phyloP scores from a whole-genome alignment of 2,113 vertebrate species.

The Siphamia tubifer region DNA sequence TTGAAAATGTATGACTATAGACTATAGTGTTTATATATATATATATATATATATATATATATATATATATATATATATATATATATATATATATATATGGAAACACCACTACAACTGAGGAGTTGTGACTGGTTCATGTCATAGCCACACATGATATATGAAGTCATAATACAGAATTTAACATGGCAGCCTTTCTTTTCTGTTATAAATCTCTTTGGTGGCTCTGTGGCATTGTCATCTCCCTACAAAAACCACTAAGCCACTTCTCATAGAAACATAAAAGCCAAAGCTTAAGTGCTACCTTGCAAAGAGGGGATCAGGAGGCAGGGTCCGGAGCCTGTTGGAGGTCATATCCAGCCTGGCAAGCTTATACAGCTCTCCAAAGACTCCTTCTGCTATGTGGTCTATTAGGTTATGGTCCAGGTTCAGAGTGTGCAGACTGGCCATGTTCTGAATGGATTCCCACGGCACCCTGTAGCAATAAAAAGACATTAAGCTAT shows the following conservation, averaged over 20 bases:
- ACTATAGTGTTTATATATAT: too few relatives aligned
- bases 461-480: conserved; percentile 85
- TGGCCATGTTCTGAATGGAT: conserved; percentile 89
- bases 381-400: conserved; percentile 86
- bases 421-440: conserved; percentile 88
- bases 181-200: too few relatives aligned
- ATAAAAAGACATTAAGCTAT: neutral
- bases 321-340: conserved; percentile 87
- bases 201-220: neutral
- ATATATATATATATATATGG: too few relatives aligned
- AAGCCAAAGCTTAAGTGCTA: conserved; percentile 31
- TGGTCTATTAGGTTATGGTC: conserved; percentile 92
- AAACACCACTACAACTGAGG: too few relatives aligned
- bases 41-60: too few relatives aligned
- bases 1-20: neutral
- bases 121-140: too few relatives aligned
- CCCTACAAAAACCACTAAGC: conserved; percentile 2
- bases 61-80: too few relatives aligned
- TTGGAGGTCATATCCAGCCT: conserved; percentile 93
- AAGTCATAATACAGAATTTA: too few relatives aligned
- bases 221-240: neutral
- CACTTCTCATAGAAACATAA: conserved; percentile 33
- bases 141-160: too few relatives aligned
- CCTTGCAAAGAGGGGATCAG: conserved; percentile 86
- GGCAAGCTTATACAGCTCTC: conserved; percentile 88